Conservation (phyloP, 2,113 vertebrate species). For the Lophura nycthemera region DNA sequence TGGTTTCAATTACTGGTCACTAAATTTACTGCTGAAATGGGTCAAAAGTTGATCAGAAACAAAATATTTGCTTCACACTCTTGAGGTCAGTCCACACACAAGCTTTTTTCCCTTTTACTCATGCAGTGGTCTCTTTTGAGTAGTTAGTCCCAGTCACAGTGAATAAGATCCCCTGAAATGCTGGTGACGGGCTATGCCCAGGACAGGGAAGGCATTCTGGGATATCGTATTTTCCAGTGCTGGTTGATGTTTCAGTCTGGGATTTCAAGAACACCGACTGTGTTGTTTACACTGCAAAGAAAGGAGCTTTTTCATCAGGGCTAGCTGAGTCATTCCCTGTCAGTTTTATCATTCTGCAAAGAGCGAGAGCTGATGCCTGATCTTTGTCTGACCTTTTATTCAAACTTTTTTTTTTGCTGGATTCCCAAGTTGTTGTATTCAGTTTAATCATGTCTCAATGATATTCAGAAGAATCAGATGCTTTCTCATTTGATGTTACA, state of each 20-base stretch:
- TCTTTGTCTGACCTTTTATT: conserved; percentile 67
- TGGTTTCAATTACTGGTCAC: background rate
- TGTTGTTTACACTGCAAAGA: conserved; percentile 61
- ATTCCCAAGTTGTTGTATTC: conserved; percentile 21
- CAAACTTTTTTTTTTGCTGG: conserved; percentile 1
- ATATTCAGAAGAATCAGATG: conserved; percentile 36
- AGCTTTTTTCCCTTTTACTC: conserved; percentile 12
- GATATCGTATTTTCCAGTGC: conserved; percentile 23
- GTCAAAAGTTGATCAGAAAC: conserved; percentile 45
- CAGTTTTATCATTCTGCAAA: conserved; percentile 68
- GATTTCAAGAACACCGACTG: conserved; percentile 40
- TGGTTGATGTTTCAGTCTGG: conserved; percentile 40
- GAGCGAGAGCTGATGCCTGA: conserved; percentile 35
- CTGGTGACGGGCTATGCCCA: conserved; percentile 1
- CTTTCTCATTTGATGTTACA: conserved; percentile 17
- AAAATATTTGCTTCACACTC: conserved; percentile 52
- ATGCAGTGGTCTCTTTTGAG: background rate
- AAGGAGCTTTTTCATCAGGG: conserved; percentile 66
- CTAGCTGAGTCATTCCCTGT: conserved; percentile 61
- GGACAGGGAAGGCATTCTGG: conserved; percentile 15
- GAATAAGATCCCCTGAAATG: conserved; percentile 19
- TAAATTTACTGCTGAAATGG: background rate
- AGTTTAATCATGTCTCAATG: conserved; percentile 22
- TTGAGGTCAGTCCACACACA: conserved; percentile 41
- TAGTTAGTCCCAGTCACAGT: background rate